phyloP scores from a whole-genome alignment of 2,797 vertebrate genomes.

The Falco cherrug region DNA sequence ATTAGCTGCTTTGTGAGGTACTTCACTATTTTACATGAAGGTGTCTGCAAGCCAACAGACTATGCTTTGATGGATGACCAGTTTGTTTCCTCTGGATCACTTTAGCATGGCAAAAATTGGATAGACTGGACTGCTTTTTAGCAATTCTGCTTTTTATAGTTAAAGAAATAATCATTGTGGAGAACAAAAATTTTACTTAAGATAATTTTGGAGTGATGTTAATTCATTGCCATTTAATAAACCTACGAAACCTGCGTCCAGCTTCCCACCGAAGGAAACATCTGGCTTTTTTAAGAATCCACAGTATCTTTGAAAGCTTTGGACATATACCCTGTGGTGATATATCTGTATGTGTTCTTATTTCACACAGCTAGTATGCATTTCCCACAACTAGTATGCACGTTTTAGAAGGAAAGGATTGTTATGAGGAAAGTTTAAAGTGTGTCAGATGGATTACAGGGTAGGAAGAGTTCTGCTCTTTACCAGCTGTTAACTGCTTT shows the following conservation, averaged over 20 bases:
- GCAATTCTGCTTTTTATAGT: neutral
- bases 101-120: neutral
- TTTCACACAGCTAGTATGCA: neutral
- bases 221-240: neutral
- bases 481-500: neutral
- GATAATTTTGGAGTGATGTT: neutral
- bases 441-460: neutral
- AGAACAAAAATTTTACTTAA: neutral
- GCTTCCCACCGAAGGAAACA: neutral
- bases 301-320: neutral
- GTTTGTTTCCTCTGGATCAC: neutral
- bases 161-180: neutral
- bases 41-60: neutral
- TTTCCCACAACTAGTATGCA: neutral
- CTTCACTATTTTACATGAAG: neutral
- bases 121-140: neutral
- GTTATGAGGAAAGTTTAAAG: neutral
- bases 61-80: neutral
- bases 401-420: neutral
- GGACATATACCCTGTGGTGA: neutral
- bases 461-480: neutral
- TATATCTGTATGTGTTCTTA: neutral
- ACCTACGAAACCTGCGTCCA: neutral
- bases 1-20: neutral
- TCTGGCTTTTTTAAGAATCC: neutral